phyloP scores from a whole-genome alignment of 2,113 vertebrate species.

The Atlantisia rogersi region DNA sequence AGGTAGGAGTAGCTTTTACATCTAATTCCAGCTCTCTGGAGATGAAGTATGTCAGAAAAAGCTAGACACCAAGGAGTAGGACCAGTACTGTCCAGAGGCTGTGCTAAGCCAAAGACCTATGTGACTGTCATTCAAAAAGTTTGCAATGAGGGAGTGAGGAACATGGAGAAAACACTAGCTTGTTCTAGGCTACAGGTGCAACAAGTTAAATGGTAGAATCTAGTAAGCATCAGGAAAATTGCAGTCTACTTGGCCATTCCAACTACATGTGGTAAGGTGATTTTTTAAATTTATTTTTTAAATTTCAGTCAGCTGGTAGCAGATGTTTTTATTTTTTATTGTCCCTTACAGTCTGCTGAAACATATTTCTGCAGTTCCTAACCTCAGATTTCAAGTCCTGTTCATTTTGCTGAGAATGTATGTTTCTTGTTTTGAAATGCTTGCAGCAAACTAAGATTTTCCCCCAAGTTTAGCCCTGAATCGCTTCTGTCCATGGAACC shows the following conservation, averaged over 20 bases:
- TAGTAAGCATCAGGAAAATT: conserved; percentile 33
- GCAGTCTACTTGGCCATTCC: background rate
- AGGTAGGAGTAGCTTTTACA: background rate
- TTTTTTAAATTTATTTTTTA: background rate
- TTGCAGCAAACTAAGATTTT: background rate
- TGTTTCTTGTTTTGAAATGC: background rate
- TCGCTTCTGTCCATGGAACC: background rate
- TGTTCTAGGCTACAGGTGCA: background rate
- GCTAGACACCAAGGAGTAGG: background rate
- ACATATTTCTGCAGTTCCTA: background rate
- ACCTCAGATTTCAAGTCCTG: background rate
- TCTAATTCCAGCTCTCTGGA: background rate
- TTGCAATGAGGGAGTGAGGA: background rate
- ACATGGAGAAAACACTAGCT: background rate
- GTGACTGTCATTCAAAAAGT: background rate
- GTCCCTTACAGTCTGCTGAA: conserved; percentile 16
- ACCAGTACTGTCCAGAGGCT: background rate
- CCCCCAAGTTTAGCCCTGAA: background rate
- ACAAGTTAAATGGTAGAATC: background rate
- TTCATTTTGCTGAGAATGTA: background rate
- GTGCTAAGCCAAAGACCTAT: background rate
- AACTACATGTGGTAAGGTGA: background rate
- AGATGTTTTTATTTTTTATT: background rate
- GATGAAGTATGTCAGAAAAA: background rate
- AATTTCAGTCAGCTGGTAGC: conserved; percentile 19